Evolutionary conservation across 2,797 vertebrate genomes (phyloP), one percentile per base, ranked within the genome.

Genomic region (Tamandua tetradactyla): DNA sequence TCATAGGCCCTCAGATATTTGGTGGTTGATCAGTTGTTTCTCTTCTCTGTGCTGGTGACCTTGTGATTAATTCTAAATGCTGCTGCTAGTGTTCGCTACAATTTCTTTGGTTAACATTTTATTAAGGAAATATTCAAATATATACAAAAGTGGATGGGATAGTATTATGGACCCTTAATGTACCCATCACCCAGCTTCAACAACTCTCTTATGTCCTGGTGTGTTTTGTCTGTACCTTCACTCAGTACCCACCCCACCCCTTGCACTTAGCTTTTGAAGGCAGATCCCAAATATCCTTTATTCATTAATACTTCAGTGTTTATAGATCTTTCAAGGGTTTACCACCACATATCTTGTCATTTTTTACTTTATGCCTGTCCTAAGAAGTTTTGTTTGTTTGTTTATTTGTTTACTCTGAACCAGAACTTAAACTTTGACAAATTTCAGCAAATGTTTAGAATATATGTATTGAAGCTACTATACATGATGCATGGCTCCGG

Each of bases 371-470:
- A 37, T 79, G 78, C 49, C 25, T 89, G 47, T 40, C n/a, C 18
- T 87, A 27, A n/a, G 32, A 78, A 25, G 13, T 27, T 80, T 89
- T 92, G n/a, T n/a, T n/a, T n/a, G n/a, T n/a, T n/a, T n/a, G n/a
- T n/a, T n/a, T n/a, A n/a, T n/a, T 91, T 71, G 30, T 57, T 64
- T 74, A 47, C 44, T 75, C 35, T 80, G 44, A n/a, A 47, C 27
- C 89, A 79, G 61, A 83, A 57, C 35, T 27, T 75, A 49, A 92
- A 71, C 52, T 91, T 82, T 83, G 71, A 72, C 30, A 69, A 61
- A 68, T 69, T 75, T 57, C 35, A 79, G 40, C 40, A 49, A 79
- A 83, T 37, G 7, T 37, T 42, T 66, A 25, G 42, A n/a, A n/a
- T 40, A 49, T 23, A 17, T 49, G 30, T 3, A 40, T 59, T 47